Base-by-base conservation (phyloP, 2,797 vertebrate species). In the Typhlichthys subterraneus region DNA sequence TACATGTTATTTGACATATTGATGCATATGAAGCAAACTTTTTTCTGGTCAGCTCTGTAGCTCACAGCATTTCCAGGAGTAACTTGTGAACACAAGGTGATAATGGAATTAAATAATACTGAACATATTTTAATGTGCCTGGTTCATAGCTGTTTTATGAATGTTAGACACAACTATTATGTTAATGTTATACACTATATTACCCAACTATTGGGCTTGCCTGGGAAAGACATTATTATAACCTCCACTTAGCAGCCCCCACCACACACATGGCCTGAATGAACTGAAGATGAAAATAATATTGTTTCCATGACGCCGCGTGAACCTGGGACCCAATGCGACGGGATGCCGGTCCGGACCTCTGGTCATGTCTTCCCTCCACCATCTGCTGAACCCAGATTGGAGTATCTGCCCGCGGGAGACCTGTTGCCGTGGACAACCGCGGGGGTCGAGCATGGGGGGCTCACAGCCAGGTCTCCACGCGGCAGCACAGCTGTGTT, bases 241-340 rank as follows among this genome's bases (percentile, higher is more conserved):
- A 62, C 53, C 63, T 53, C 29, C 19, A 45, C 63, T 66, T 46
- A 4, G 10, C 17, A 10, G 10, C 7, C 46, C 12, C 49, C 31
- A 50, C 23, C 33, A 29, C 29, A 55, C 13, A n/a, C 53, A 38
- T 47, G 57, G 46, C 45, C 38, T 58, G 38, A 54, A 73, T 58
- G 45, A 67, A 69, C 12, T 14, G 47, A 65, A 69, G 53, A 53
- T 68, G 70, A 59, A 45, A 51, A 50, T 45, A 45, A 64, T 48
- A 76, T 84, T 72, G 77, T 72, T 73, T 78, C 72, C 75, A 74
- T 77, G 79, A 76, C 77, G 78, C 60, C 70, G 79, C 45, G 45
- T 77, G 77, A 83, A 89, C 81, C 84, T 92, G 86, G 76, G 83
- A 83, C 76, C 54, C 65, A 14, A 68, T 63, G 42, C 60, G 58